Evolutionary conservation across 2,113 vertebrate species (phyloP).

Genomic region (Hippocampus mohnikei): DNA sequence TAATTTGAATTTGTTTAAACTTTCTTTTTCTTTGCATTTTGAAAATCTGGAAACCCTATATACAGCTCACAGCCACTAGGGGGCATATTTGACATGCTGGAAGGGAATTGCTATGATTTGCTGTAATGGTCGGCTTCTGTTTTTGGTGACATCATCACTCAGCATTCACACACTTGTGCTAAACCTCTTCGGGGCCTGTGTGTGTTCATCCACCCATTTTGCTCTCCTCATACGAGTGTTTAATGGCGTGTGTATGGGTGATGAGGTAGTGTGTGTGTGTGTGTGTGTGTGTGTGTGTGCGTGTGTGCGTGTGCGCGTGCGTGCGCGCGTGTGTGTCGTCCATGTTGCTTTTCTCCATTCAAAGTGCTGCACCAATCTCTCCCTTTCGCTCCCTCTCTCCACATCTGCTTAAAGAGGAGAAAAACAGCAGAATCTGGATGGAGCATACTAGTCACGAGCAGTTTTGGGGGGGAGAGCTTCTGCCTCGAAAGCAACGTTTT

Average conservation of each 20-base stretch:
- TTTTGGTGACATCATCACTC: neutral
- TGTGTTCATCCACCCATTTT: neutral
- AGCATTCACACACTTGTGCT: neutral
- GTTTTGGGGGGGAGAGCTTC: neutral
- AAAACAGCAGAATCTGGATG: slow-evolving; percentile 54
- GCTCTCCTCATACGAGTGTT: neutral
- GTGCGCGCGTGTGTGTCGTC: neutral
- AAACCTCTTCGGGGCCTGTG: neutral
- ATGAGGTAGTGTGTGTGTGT: neutral
- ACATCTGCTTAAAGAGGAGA: slow-evolving; percentile 60
- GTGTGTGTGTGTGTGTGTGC: neutral
- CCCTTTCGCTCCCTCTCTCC: slow-evolving; percentile 30
- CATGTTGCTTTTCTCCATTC: slow-evolving; percentile 6
- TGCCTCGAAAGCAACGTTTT: neutral
- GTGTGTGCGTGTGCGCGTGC: too few species aligned
- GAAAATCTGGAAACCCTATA: neutral
- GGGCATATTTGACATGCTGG: neutral
- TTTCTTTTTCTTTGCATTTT: neutral
- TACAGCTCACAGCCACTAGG: neutral
- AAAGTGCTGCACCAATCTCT: neutral
- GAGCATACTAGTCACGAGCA: slow-evolving; percentile 3
- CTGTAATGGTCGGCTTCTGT: neutral
- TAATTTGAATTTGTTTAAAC: neutral
- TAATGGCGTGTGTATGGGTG: neutral
- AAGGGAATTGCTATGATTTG: neutral